These are phyloP conservation scores for Ptychobarbus kaznakovi DNA, from an alignment of 2,797 vertebrate species.

Conservation along the genomic window DNA sequence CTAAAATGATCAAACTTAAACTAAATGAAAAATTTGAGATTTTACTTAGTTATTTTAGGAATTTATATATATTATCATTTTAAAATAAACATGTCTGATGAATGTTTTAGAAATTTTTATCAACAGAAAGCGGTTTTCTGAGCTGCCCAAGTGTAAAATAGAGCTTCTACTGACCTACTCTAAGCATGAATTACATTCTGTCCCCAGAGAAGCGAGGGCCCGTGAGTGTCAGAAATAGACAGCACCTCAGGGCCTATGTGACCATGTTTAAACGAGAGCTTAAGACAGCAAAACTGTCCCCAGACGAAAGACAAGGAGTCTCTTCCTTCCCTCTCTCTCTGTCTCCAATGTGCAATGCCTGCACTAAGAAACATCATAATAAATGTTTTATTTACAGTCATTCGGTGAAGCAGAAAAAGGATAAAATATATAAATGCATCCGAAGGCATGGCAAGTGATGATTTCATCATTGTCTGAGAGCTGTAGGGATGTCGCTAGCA, in stretches of 20 bases:
- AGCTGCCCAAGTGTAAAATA: not conserved
- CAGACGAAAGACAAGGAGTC: slow-evolving; percentile 42
- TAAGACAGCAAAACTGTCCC: slow-evolving; percentile 63
- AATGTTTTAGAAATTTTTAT: not conserved
- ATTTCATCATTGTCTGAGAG: slow-evolving; percentile 38
- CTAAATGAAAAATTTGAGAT: not conserved
- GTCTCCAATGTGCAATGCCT: slow-evolving; percentile 54
- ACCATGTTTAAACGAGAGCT: slow-evolving; percentile 52
- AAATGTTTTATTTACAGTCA: slow-evolving; percentile 66
- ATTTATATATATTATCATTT: not conserved
- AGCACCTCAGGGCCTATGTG: slow-evolving; percentile 56
- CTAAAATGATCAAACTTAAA: not conserved
- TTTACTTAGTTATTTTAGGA: not conserved
- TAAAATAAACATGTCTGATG: not conserved
- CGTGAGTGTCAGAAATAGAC: slow-evolving; percentile 56
- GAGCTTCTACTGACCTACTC: slow-evolving; percentile 18
- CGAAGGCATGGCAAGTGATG: slow-evolving; percentile 32
- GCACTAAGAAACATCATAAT: slow-evolving; percentile 56
- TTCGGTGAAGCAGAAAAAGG: slow-evolving; percentile 55
- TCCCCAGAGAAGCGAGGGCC: slow-evolving; percentile 46
- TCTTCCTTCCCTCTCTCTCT: slow-evolving; percentile 36
- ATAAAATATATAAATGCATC: slow-evolving; percentile 55
- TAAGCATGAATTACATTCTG: slow-evolving; percentile 33
- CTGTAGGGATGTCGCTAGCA: not conserved
- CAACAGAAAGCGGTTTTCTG: not conserved